Conservation (phyloP, 2,888 invertebrate species). For the Agapostemon virescens region DNA sequence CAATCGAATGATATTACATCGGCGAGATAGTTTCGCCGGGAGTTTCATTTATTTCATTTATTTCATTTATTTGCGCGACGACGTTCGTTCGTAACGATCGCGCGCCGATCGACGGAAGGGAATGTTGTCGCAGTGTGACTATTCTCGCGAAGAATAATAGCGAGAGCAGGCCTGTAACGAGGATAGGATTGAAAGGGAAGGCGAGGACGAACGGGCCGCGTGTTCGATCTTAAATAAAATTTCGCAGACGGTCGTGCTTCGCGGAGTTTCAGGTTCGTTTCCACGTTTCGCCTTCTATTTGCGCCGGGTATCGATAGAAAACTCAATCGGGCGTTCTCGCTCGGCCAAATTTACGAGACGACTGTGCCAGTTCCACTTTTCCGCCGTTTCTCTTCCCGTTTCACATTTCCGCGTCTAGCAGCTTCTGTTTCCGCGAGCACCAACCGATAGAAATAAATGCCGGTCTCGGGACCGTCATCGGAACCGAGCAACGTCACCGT, state of each 20-base stretch:
- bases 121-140: neutral
- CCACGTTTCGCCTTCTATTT: conserved; percentile 53
- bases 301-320: conserved; percentile 53
- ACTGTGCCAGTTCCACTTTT: conserved; percentile 38
- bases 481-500: neutral
- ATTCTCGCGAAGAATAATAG: conserved; percentile 26
- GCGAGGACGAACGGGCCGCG: conserved; percentile 27
- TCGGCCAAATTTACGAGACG: conserved; percentile 57
- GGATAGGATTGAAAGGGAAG: conserved; percentile 15
- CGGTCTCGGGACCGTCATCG: neutral
- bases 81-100: neutral
- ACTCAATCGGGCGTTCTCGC: conserved; percentile 55
- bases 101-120: neutral
- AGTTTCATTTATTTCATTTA: neutral
- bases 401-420: neutral
- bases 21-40: neutral
- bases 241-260: conserved; percentile 51
- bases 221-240: conserved; percentile 55
- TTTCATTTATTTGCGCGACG: no score
- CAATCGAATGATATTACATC: neutral
- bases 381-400: conserved; percentile 20
- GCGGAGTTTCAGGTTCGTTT: conserved; percentile 34
- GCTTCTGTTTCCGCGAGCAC: neutral
- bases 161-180: conserved; percentile 40
- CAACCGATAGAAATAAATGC: neutral